Conservation (phyloP, 2,888 invertebrate species). For the Cheiracanthium punctorium region DNA sequence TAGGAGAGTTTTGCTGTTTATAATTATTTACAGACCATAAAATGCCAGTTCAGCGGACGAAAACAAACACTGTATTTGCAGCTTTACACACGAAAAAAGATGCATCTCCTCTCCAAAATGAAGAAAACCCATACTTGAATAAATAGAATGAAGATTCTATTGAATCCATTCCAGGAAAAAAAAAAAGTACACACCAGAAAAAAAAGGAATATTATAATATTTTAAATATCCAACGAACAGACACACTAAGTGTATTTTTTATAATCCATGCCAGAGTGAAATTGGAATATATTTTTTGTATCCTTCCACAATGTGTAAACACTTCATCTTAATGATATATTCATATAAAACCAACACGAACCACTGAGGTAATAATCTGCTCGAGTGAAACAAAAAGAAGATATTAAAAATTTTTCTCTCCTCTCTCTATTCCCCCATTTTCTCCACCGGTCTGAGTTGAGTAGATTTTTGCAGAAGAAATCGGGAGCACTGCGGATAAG, state of each 20-base stretch:
- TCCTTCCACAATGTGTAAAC: no score
- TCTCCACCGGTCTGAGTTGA: conserved; percentile 17
- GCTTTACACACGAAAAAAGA: neutral
- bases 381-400: no score
- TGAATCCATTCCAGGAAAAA: neutral
- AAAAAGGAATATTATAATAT: neutral
- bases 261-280: neutral
- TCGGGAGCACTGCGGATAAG: conserved; percentile 55
- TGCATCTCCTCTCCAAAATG: neutral
- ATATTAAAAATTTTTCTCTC: no score
- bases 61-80: neutral
- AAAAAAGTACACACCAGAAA: neutral
- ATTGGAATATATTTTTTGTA: no score
- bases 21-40: neutral
- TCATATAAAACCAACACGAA: no score
- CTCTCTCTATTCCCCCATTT: neutral
- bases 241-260: neutral
- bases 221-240: neutral
- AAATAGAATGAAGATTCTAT: neutral
- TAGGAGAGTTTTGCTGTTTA: neutral
- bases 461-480: neutral
- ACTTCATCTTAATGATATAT: no score
- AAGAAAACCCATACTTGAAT: neutral
- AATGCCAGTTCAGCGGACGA: neutral
- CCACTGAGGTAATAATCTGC: no score